Evolutionary conservation across 2,888 invertebrate species (phyloP).

Genomic region (Lasioglossum leucozonium): DNA sequence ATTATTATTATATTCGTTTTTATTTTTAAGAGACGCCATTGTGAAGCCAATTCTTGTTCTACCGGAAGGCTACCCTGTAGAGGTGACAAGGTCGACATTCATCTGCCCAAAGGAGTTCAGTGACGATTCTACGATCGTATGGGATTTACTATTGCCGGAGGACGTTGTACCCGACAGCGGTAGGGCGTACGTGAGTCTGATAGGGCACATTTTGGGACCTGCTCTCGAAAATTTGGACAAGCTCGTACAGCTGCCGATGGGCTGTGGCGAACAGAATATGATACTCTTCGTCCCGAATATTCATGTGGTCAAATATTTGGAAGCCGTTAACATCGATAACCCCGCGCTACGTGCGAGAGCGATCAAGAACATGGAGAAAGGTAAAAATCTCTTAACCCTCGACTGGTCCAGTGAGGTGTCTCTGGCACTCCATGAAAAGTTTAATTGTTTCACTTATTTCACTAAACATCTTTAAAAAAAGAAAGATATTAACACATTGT

Average conservation of each 20-base stretch:
- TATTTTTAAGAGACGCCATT: conserved; percentile 86
- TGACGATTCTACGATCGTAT: conserved; percentile 80
- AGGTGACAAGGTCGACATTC: conserved; percentile 88
- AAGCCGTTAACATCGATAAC: conserved; percentile 85
- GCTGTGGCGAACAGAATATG: conserved; percentile 94
- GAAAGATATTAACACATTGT: no score
- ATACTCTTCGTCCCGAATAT: conserved; percentile 91
- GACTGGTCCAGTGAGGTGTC: no score
- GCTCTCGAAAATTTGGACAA: conserved; percentile 89
- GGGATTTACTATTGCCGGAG: conserved; percentile 85
- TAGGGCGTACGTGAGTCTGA: conserved; percentile 87
- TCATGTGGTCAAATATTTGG: conserved; percentile 88
- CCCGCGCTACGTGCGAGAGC: conserved; percentile 86
- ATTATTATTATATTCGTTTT: neutral
- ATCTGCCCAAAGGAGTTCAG: conserved; percentile 87
- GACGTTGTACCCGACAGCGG: conserved; percentile 88
- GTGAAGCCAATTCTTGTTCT: conserved; percentile 88
- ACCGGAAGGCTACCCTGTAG: conserved; percentile 90
- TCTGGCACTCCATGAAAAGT: no score
- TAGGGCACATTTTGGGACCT: conserved; percentile 88
- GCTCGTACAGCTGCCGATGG: conserved; percentile 89
- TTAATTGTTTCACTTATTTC: no score
- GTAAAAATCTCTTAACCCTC: conserved; percentile 76
- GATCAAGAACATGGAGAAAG: conserved; percentile 86
- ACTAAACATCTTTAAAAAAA: no score